Evolutionary conservation across 2,113 vertebrate species (phyloP), one percentile per base, ranked within the genome.

Genomic region (Orcinus orca): DNA sequence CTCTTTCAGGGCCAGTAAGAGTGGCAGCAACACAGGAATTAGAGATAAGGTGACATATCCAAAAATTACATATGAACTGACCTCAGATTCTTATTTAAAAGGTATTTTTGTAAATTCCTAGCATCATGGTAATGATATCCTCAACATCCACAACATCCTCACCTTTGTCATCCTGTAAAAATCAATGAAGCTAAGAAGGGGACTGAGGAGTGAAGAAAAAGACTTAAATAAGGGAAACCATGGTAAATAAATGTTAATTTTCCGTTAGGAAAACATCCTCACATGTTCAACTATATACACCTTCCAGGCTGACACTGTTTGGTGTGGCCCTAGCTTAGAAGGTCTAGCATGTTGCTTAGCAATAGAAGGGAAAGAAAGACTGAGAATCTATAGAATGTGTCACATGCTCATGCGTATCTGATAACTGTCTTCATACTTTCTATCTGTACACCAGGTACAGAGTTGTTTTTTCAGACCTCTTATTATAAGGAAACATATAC

Each of bases 11-110:
- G 17, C 21, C 86, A 60, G 0, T 20, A 62, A 96, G 68, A 60
- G 36, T 33, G 36, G 10, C 15, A 70, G 60, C 36, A 82, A 92
- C 44, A 67, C 12, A 88, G 80, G 55, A 85, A 68, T 80, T 23
- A 55, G 38, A 17, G 15, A 79, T 11, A 80, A 81, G 10, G 6
- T 68, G 36, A 88, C 23, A 62, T 68, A 58, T 21, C 21, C 58
- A 68, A 74, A 82, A 86, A 33, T 33, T 14, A 14, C 5, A 36
- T 29, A 31, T 80, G 50, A 74, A 14, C 81, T 63, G 31, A 74
- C 36, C 53, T 77, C 44, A 71, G 36, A n/a, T 86, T 95, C 74
- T 88, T 31, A 60, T 89, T 85, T 50, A 76, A 81, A 92, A 93
- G 33, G n/a, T 84, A 29, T 38, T 77, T 76, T 90, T 80, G 8